A percentile compares a stretch with the other conserved stretches of the same genome.
Evolutionary conservation across 1,140 invertebrate species (phyloP).

Genomic region (Cyclina sinensis): DNA sequence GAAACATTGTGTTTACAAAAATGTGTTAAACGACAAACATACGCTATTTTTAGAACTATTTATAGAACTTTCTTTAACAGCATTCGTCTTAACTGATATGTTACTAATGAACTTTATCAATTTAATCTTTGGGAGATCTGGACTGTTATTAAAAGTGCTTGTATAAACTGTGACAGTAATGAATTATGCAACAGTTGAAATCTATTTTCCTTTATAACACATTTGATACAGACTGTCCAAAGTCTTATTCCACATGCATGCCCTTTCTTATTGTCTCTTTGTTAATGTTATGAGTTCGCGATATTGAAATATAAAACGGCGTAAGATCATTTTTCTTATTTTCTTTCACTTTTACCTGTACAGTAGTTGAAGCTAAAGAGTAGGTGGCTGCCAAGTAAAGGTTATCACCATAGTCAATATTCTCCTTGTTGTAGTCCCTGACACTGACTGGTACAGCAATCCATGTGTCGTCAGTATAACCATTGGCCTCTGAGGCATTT

Average conservation of each 20-base stretch:
- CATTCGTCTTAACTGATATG: no score
- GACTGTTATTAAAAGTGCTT: no score
- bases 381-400: background rate
- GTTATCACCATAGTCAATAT: conserved; percentile 3
- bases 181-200: no score
- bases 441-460: conserved; percentile 29
- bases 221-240: background rate
- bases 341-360: background rate
- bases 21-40: no score
- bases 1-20: no score
- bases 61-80: no score
- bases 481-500: background rate
- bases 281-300: background rate
- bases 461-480: conserved; percentile 26
- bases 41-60: no score
- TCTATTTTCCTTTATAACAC: background rate
- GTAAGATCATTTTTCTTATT: background rate
- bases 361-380: background rate
- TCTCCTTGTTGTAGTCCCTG: background rate
- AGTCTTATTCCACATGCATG: background rate
- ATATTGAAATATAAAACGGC: background rate
- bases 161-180: no score
- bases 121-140: no score
- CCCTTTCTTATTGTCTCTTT: background rate
- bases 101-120: no score